Conservation (phyloP, 53 echinoderm and acorn worm genomes). For the Holothuria leucospilota region DNA sequence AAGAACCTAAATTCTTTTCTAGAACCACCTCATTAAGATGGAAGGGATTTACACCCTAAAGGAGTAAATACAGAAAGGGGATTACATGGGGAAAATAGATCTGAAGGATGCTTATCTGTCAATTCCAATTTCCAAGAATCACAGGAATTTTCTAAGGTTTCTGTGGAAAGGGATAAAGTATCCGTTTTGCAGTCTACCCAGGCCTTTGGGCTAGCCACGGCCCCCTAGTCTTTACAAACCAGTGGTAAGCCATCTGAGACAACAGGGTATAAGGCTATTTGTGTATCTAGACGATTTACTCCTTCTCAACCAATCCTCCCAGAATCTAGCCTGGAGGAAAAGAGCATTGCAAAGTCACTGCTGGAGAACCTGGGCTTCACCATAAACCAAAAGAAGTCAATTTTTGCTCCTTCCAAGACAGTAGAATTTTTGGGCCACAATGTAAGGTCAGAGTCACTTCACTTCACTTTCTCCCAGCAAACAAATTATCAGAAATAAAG, state of each 20-base stretch:
- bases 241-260: neutral
- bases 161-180: conserved; percentile 9
- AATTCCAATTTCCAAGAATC: neutral
- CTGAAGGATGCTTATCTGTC: conserved; percentile 6
- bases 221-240: conserved; percentile 34
- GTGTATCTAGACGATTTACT: conserved; percentile 42
- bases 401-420: neutral
- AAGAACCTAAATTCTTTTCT: neutral
- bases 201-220: neutral
- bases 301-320: neutral
- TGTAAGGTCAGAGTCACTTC: neutral
- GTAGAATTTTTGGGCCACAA: neutral
- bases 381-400: too few relatives aligned
- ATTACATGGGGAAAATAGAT: conserved; percentile 24
- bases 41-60: conserved; percentile 30
- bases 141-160: conserved; percentile 10
- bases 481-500: conserved; percentile 16
- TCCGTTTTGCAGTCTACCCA: conserved; percentile 25
- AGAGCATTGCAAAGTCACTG: neutral
- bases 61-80: conserved; percentile 5
- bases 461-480: neutral
- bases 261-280: conserved; percentile 9
- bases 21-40: conserved; percentile 19
- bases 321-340: neutral
- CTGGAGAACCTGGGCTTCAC: neutral